Base-by-base conservation (phyloP, 1,140 invertebrate genomes). In the Pteromalus puparum region DNA sequence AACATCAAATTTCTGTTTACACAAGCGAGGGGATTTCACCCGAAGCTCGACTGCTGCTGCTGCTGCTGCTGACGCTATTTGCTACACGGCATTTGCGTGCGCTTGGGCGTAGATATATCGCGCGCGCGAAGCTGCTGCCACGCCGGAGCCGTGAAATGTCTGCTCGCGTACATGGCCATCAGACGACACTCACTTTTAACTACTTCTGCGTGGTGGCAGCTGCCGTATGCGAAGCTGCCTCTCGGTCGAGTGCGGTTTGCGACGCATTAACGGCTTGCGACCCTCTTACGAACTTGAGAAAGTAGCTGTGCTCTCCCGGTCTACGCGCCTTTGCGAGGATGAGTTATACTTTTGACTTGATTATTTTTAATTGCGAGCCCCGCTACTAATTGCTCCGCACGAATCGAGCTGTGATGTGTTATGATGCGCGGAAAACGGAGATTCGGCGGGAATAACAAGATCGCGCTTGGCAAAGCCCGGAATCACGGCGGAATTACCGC, bases 131-230 rank as follows among this genome's bases (percentile, higher is more conserved):
- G 48, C 48, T 53, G 18, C 53, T 61, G 21, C 53, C 53, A n/a
- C 18, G 5, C 21, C 26, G 28, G 38, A 48, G 12, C 21, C 38
- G 34, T 48, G 78, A 81, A 81, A 81, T 72, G n/a, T 30, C 78
- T 15, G 21, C 10, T 74, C 26, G 28, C 26, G 34, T 24, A 72
- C 28, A 73, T 34, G 74, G 10, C 18, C 73, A 18, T 24, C 46
- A n/a, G 28, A 53, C 67, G 65, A 30, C 61, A 76, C 38, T 86
- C 85, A 86, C 86, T 88, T 86, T 87, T 85, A 83, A 87, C 87
- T 88, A n/a, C 53, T 61, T 61, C 53, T 61, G 21, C 6, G 78
- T 46, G 68, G 53, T 42, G 53, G 81, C 77, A 34, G 73, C 34
- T 21, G 26, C 15, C n/a, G 53, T 28, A 10, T 46, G 9, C 24